Conservation (phyloP, 2,888 invertebrate genomes). For the Fabriciana adippe region DNA sequence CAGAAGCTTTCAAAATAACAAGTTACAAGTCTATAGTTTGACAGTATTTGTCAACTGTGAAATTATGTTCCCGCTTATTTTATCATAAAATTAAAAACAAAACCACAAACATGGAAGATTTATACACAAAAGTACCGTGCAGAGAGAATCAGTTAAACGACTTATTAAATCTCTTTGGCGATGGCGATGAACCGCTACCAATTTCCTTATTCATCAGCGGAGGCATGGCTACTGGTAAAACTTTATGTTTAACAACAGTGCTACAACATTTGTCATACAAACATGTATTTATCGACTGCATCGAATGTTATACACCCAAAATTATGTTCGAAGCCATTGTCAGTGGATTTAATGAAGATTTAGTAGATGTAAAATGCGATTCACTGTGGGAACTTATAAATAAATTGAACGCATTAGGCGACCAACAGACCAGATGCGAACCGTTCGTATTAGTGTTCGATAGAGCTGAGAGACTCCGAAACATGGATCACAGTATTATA, state of each 20-base stretch:
- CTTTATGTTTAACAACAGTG: constrained; percentile 84
- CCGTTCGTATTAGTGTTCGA: constrained; percentile 88
- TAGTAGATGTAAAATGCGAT: constrained; percentile 83
- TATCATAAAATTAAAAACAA: not conserved
- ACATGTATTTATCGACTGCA: constrained; percentile 87
- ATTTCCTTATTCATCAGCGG: constrained; percentile 90
- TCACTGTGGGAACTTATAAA: constrained; percentile 85
- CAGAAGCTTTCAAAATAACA: not conserved
- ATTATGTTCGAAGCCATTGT: constrained; percentile 90
- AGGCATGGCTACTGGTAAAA: constrained; percentile 92
- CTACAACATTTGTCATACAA: constrained; percentile 82
- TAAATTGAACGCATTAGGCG: constrained; percentile 64
- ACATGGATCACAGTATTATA: constrained; percentile 88
- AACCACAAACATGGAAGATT: constrained; percentile 69
- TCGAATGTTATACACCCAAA: constrained; percentile 90
- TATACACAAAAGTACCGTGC: constrained; percentile 73
- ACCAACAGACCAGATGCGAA: constrained; percentile 51
- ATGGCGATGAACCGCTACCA: constrained; percentile 84
- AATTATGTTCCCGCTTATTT: constrained; percentile 10
- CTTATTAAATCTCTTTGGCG: constrained; percentile 78
- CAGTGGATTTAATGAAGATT: constrained; percentile 75
- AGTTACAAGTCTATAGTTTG: not conserved
- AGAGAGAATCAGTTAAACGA: constrained; percentile 74
- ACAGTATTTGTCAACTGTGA: constrained; percentile 3
- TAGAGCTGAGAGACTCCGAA: constrained; percentile 89